These are phyloP conservation scores for Cercopithecus petaurista DNA, from an alignment of 2,797 vertebrate genomes.

Conservation along the genomic window DNA sequence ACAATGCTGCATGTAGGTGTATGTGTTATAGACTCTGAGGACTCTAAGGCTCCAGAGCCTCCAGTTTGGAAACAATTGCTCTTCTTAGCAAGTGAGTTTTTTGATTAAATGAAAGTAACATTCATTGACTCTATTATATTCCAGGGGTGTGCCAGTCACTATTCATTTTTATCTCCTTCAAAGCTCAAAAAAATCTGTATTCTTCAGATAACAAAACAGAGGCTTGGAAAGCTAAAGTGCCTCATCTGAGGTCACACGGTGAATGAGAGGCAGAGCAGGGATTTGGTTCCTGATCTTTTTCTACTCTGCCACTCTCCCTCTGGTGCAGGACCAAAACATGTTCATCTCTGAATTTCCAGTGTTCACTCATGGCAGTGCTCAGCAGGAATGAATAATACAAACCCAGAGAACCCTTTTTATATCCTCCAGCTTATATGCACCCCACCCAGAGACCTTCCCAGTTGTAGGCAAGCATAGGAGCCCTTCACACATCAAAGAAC, in stretches of 20 bases:
- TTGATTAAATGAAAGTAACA: background rate
- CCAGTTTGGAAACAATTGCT: background rate
- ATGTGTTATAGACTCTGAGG: background rate
- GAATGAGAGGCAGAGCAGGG: background rate
- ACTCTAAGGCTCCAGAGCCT: background rate
- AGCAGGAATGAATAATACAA: background rate
- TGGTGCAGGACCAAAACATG: background rate
- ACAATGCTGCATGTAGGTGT: background rate
- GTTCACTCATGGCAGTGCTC: background rate
- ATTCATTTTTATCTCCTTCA: constrained; percentile 21
- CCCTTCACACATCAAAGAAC: background rate
- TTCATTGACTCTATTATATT: background rate
- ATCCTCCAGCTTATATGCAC: background rate
- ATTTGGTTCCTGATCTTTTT: background rate
- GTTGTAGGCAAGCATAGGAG: background rate
- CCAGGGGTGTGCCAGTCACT: background rate
- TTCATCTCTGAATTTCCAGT: background rate
- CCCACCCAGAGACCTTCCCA: background rate
- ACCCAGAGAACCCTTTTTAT: background rate
- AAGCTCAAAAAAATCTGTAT: background rate
- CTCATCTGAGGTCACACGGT: background rate
- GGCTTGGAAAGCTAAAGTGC: background rate
- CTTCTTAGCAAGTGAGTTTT: background rate
- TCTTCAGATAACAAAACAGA: background rate
- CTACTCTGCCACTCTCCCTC: background rate